These are phyloP conservation scores for Rutpela maculata DNA, from an alignment of 2,888 invertebrate genomes.

Conservation along the genomic window DNA sequence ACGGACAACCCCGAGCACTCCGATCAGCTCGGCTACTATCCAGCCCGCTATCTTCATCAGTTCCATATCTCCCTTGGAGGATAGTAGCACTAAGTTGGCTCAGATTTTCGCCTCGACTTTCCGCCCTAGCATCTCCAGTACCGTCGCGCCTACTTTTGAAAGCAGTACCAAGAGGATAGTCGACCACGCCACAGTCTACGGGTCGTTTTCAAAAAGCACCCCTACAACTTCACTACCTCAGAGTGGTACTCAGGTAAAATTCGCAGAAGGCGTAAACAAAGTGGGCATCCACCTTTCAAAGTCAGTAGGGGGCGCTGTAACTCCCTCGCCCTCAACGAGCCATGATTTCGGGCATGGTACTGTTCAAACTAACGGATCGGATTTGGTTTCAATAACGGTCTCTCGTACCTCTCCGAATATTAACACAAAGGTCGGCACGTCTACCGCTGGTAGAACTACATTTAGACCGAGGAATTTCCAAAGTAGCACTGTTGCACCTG, in stretches of 20 bases:
- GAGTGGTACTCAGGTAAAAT: conserved; percentile 55
- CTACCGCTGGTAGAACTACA: not conserved
- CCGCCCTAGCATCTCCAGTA: conserved; percentile 5
- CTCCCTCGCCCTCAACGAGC: not conserved
- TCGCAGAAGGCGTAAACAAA: conserved; percentile 56
- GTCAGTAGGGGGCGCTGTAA: conserved; percentile 46
- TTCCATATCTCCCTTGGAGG: conserved; percentile 1
- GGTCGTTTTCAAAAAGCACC: conserved; percentile 66
- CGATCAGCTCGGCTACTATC: not conserved
- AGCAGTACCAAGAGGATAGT: conserved; percentile 69
- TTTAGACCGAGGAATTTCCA: not conserved
- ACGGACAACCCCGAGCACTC: not conserved
- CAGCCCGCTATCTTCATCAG: not conserved
- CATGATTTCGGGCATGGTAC: not conserved
- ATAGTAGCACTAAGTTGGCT: not conserved
- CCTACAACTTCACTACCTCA: conserved; percentile 59
- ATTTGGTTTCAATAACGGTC: not conserved
- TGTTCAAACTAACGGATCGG: not conserved
- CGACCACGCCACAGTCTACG: conserved; percentile 71
- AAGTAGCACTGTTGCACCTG: not conserved
- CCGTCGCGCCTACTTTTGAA: not conserved
- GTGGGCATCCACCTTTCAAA: conserved; percentile 58
- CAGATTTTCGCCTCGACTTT: not conserved
- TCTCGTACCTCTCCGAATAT: not conserved
- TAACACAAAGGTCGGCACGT: not conserved